These are phyloP conservation scores for Machaerirhynchus nigripectus DNA, from an alignment of 2,113 vertebrate species.

Conservation along the genomic window DNA sequence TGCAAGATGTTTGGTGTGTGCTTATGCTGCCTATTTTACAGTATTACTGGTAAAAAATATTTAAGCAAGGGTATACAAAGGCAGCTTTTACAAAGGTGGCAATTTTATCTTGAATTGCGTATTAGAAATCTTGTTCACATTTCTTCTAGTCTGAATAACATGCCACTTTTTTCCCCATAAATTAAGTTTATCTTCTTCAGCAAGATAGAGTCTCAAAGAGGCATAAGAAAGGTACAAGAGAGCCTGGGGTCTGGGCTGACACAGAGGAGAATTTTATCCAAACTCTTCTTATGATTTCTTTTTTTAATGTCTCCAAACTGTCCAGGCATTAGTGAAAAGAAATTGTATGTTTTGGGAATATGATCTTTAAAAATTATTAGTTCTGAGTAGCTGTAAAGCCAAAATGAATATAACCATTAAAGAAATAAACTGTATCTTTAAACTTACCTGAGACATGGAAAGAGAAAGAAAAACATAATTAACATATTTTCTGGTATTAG, in stretches of 20 bases:
- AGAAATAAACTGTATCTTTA: neutral
- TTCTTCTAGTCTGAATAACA: neutral
- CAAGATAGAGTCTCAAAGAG: neutral
- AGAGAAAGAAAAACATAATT: neutral
- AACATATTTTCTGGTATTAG: neutral
- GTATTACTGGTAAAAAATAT: neutral
- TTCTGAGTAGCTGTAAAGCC: neutral
- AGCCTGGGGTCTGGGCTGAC: neutral
- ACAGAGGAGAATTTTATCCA: neutral
- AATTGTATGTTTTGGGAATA: neutral
- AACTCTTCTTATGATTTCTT: neutral
- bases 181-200: neutral
- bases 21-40: neutral
- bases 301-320: neutral
- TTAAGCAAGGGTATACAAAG: neutral
- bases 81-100: neutral
- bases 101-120: neutral
- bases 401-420: neutral
- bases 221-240: neutral
- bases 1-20: neutral
- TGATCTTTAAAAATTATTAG: neutral
- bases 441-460: neutral
- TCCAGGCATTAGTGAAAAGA: neutral
- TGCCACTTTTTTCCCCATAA: neutral
- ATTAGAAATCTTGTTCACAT: neutral